A percentile compares a stretch with the other conserved stretches of the same genome.
Conservation (phyloP, 2,113 vertebrate genomes). For the Alosa alosa region DNA sequence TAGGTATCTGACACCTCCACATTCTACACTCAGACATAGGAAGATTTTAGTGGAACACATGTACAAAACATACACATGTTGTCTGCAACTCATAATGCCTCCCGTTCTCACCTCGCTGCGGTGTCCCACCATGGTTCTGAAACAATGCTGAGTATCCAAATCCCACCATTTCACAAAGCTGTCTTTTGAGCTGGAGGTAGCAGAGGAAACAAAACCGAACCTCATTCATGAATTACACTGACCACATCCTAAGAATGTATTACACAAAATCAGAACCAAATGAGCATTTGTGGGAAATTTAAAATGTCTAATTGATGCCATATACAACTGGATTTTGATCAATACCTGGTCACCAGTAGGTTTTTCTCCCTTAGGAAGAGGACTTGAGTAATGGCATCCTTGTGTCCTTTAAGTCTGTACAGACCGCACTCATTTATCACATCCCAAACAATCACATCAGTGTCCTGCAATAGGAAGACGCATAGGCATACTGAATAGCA, state of each 20-base stretch:
- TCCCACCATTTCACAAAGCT: constrained; percentile 98
- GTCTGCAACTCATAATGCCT: neutral
- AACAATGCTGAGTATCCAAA: constrained; percentile 94
- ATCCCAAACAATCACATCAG: constrained; percentile 95
- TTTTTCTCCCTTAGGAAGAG: constrained; percentile 87
- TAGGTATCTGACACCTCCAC: neutral
- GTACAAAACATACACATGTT: neutral
- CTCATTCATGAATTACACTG: neutral
- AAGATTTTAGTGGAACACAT: neutral
- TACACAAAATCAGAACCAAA: neutral
- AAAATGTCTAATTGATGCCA: neutral
- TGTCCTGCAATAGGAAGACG: constrained; percentile 78
- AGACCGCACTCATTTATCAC: constrained; percentile 94
- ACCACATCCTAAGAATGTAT: neutral
- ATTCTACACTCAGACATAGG: neutral
- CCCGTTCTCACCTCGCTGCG: constrained; percentile 81
- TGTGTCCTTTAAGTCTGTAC: constrained; percentile 90
- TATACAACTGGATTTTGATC: neutral
- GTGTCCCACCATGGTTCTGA: constrained; percentile 94
- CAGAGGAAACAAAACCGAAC: neutral
- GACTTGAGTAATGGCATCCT: constrained; percentile 85
- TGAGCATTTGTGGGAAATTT: neutral
- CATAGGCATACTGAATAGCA: neutral
- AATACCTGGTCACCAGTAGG: constrained; percentile 87
- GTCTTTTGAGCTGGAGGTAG: constrained; percentile 83